Base-by-base conservation (phyloP, 2,113 vertebrate genomes). In the Nothoprocta perdicaria region DNA sequence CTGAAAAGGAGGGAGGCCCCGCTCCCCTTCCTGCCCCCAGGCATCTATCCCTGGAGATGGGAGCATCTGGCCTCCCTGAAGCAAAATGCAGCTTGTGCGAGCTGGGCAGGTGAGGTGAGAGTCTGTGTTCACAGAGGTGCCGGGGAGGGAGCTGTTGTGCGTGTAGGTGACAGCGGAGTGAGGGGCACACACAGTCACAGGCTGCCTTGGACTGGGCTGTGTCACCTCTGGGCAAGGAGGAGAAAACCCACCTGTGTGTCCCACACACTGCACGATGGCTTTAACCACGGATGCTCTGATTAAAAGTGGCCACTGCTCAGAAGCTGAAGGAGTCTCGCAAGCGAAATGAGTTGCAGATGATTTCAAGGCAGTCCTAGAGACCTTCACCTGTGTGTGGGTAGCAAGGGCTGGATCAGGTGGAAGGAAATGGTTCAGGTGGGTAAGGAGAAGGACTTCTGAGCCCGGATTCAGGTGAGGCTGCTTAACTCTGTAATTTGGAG, bases 251-350 rank as follows among this genome's bases (percentile, higher is more conserved):
- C 65, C 43, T 33, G 73, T 69, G 66, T 74, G 41, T 14, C 73
- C 8, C 7, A 9, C 3, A 12, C 62, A 22, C 27, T 50, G n/a
- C 63, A 41, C 6, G 10, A 19, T 31, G 0, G 0, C 8, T 68
- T 87, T 40, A 58, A 66, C 77, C 1, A 0, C 8, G 10, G 45
- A 1, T 2, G 4, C 53, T 27, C 52, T 65, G 33, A 68, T 79
- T 65, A 10, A 38, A 16, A 53, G 29, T 29, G 58, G 46, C 31
- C 29, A 14, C 84, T 78, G 19, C 41, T 78, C 18, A 41, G 8
- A 46, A 72, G 41, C 14, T 16, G 0, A 27, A 27, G 62, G 12
- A 55, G 15, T 72, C 46, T 80, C 33, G 7, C 40, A 80, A 9
- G 26, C 57, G 45, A 81, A 33, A 55, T 27, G 29, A 55, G 29